Base-by-base conservation (phyloP, 2,113 vertebrate genomes). In the Eurystomus gularis region DNA sequence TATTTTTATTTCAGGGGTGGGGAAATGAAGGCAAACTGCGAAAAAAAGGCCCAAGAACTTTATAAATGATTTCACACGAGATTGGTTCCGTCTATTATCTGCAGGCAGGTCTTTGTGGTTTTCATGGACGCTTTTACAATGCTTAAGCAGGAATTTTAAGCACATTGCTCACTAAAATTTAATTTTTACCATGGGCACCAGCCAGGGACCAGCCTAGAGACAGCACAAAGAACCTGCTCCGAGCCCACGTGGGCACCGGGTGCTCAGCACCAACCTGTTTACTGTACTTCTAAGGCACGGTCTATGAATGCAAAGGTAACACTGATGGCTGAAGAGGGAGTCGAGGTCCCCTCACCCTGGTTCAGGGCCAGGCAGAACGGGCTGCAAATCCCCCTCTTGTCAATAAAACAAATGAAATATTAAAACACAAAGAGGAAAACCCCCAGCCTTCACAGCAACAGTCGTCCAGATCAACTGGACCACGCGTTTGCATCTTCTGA, bases 1-100 rank as follows among this genome's bases (percentile, higher is more conserved):
- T 60, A 58, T 86, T 95, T 90, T 88, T 91, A 94, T 94, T 92
- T 88, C 88, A 92, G 33, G 73, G 80, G 83, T 85, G 83, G 77
- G 46, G 86, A 94, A 96, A 87, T 0, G 44, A 92, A 90, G 70
- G 73, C 70, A 84, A 92, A 84, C 9, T 4, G 86, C 70, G 48
- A 61, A 60, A 88, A 87, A 81, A 82, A 51, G 17, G 48, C 18
- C 14, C 5, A 40, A 61, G 66, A 83, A 71, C 35, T 68, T 81
- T 11, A 23, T 21, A 66, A 79, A 94, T 48, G 1, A 48, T 92
- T 96, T 88, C 82, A 60, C 51, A 40, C n/a, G 11, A 71, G 73
- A 70, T 2, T 37, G 71, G 35, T 66, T 92, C 82, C 1, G 1
- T 44, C 62, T 73, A 6, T 39, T 70, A 10, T 77, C 61, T 14